Evolutionary conservation across 2,113 vertebrate species (phyloP), one percentile per base, ranked within the genome.

Genomic region (Prinia subflava): DNA sequence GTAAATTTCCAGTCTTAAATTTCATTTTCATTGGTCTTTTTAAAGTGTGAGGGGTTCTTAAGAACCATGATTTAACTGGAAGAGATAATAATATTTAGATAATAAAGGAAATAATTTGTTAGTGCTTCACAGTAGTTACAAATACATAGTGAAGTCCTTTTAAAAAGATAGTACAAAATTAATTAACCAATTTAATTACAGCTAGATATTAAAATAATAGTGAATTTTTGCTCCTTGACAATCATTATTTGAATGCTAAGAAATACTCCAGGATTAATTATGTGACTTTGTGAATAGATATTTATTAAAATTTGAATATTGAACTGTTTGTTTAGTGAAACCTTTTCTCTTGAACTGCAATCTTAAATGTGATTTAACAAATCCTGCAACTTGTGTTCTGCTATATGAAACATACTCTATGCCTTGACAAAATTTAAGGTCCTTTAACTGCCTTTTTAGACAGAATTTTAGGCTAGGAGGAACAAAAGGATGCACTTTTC

Each of bases 401-500:
- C 46, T 69, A 30, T 52, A 50, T 30, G 56, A 92, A 93, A 91
- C 65, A 42, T 6, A 9, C 56, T 94, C 73, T 41, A 5, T 62
- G 74, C 41, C 55, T 95, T 92, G 42, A 81, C 90, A 79, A 95
- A 90, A 89, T 95, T 94, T 87, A 94, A 77, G 70, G 65, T 92
- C 84, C 62, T 92, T 96, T 92, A 73, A 56, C 82, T 46, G 76
- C 62, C 68, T 91, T 96, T 95, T 95, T 79, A 87, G 62, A 89
- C 16, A 57, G 91, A 96, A 95, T 92, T 94, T 94, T 95, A 94
- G 89, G 87, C 90, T 91, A 33, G 59, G 71, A 80, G 80, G 62
- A 85, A 96, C 93, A 97, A 96, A 96, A 92, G 92, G 92, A 94
- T 97, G 97, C 92, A 97, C 97, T 97, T 96, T 97, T 94, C 90